Base-by-base conservation (phyloP, 2,113 vertebrate species). In the Chascanopsetta lugubris region DNA sequence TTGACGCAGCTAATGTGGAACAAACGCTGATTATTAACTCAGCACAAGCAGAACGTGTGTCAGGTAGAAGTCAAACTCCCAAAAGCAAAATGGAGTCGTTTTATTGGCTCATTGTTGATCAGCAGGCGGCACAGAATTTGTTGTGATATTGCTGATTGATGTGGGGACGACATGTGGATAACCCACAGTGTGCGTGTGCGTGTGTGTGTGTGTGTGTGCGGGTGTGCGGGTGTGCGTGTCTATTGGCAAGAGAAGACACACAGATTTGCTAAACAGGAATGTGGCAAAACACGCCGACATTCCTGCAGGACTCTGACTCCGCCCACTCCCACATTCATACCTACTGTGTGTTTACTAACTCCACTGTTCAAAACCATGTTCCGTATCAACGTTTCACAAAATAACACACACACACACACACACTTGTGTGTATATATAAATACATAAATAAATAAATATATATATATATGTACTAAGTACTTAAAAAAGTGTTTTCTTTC, bases 241-340 rank as follows among this genome's bases (percentile, higher is more conserved):
- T 77, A 61, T 75, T 36, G 72, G 48, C 49, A 51, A 22, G n/a
- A 61, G 40, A 42, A 21, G 59, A 36, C 36, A 2, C 63, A 2
- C 63, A 36, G 47, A 63, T 77, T 61, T 46, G 17, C 77, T 27
- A 60, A 57, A 27, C 51, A 84, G 84, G 84, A 89, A 89, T 89
- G 84, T 69, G 1, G 72, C 75, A 71, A 55, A 82, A 81, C 84
- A 69, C 0, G 43, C 17, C 26, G 69, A 83, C 79, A 87, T 88
- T 89, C 88, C 86, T 79, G 43, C 5, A 68, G 58, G 42, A 65
- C 34, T 66, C 49, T 29, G 68, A 2, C 76, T 67, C 80, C 75
- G 0, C 85, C 84, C 78, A 55, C 74, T 8, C 47, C 10, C 50
- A 53, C n/a, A 53, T 9, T 18, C 50, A 11, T 20, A 64, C 56